phyloP scores from a whole-genome alignment of 2,797 vertebrate genomes.

The Argya squamiceps region DNA sequence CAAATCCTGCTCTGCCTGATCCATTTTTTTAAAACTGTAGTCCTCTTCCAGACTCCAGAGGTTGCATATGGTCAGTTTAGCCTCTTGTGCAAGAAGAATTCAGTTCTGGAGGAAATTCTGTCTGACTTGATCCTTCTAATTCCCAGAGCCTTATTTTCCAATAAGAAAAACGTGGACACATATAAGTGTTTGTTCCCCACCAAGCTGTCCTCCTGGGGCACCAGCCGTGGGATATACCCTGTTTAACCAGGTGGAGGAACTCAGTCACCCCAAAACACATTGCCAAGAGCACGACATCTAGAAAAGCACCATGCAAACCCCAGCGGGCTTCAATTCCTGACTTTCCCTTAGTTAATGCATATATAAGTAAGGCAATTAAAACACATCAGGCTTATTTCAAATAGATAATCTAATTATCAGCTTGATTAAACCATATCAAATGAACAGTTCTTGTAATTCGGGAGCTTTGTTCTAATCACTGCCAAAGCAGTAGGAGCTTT shows the following conservation, averaged over 20 bases:
- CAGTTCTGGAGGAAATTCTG: neutral
- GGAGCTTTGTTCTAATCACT: slow-evolving; percentile 40
- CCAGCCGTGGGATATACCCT: neutral
- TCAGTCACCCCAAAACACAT: neutral
- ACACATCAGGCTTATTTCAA: slow-evolving; percentile 41
- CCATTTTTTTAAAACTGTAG: neutral
- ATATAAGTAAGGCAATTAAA: slow-evolving; percentile 56
- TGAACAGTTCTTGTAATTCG: slow-evolving; percentile 27
- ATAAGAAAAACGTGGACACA: neutral
- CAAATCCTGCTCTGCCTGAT: neutral
- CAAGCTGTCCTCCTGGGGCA: neutral
- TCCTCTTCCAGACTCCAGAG: neutral
- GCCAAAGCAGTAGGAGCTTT: slow-evolving; percentile 32
- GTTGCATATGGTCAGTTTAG: neutral
- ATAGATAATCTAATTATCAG: slow-evolving; percentile 70
- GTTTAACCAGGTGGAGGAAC: fast-evolving
- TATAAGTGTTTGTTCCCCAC: neutral
- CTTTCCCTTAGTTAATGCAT: slow-evolving; percentile 22
- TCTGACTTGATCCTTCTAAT: neutral
- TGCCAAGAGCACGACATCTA: neutral
- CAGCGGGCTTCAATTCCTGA: neutral
- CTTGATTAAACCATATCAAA: slow-evolving; percentile 66
- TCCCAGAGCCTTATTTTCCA: neutral
- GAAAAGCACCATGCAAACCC: neutral
- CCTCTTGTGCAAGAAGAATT: neutral